Base-by-base conservation (phyloP, 2,888 invertebrate species). In the Caenorhabditis macrosperma region DNA sequence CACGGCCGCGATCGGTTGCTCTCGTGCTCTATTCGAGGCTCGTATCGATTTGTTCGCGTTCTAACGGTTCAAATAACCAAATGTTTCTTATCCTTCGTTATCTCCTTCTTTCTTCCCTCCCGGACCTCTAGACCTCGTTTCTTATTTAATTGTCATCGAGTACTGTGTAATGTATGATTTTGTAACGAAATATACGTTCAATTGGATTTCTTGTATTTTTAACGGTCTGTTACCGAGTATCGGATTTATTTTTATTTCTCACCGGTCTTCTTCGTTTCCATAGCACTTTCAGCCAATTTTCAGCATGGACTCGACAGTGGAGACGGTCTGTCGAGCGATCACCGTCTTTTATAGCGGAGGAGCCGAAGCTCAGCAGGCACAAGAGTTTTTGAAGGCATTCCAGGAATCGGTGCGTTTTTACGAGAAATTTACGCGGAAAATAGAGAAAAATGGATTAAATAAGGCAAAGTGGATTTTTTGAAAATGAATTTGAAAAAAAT, bases 21-120 rank as follows among this genome's bases (percentile, higher is more conserved):
- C 66, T 10, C 84, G 89, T 7, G 88, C 89, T 10, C 78, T 90
- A 10, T 77, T 88, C 63, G 90, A 90, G 67, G 81, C 86, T 5
- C 81, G 88, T 15, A 46, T 85, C 46, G 90, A 90, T 67, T 72
- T 89, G 20, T 79, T 87, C 61, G 44, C 78, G 0, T 83, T 82
- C 44, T 85, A 50, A 75, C 26, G 30, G n/a, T 41, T 30, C 26
- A 9, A 15, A 52, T 54, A 41, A 54, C 44, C 26, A 9, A 15
- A 52, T 54, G 38, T 64, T 5, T 52, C 30, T 41, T 26, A n/a
- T 61, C 26, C n/a, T 33, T 41, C 54, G 33, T 22, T 75, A 59
- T 26, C 41, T 54, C 10, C 30, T 28, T n/a, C 35, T 41, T 15
- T 35, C n/a, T 52, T 52, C 35, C 35, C 2, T 20, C 35, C 38